Evolutionary conservation across 2,888 invertebrate species (phyloP), one percentile per base, ranked within the genome.

Genomic region (Junonia oenone): DNA sequence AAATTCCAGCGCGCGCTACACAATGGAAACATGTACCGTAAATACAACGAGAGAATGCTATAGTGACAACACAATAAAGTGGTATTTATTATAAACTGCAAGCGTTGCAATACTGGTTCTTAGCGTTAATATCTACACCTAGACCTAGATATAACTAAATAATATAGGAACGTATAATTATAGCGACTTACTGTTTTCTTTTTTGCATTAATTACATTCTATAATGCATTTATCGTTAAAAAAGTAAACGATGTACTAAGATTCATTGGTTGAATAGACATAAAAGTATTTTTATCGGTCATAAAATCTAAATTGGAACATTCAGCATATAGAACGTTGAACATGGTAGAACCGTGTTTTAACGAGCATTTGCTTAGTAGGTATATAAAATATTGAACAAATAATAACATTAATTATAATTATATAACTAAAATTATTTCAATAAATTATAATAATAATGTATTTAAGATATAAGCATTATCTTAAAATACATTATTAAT

Each of bases 61-160:
- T 13, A 38, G 51, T 33, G 54, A 54, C 54, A 54, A 48, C 54
- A 54, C 33, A 54, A 54, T 54, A 31, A 48, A 48, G 40, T 31
- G 31, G 22, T 54, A 53, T 53, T 45, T 53, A 52, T 52, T 46
- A 45, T 46, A 52, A 52, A 46, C 29, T 38, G 37, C 27, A n/a
- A 35, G 46, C 27, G 27, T 6, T 27, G 26, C 38, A 19, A 22
- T n/a, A 45, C 52, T 17, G 29, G 52, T 29, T 46, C 45, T 27
- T 17, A 27, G 37, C 31, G 45, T 45, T 15, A 22, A 45, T 19
- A 17, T 17, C 37, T 29, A 6, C 35, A 46, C 37, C 13, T 26
- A 35, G 22, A 37, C 48, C 14, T 1, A n/a, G 17, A 15, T 3
- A 0, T 19, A 31, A 27, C 22, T 15, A n/a, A 5, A 2, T 40